Percentiles rank a stretch among this genome's conserved stretches.
These are phyloP conservation scores for Dasypogon diadema DNA, from an alignment of 2,888 invertebrate species.

Conservation along the genomic window DNA sequence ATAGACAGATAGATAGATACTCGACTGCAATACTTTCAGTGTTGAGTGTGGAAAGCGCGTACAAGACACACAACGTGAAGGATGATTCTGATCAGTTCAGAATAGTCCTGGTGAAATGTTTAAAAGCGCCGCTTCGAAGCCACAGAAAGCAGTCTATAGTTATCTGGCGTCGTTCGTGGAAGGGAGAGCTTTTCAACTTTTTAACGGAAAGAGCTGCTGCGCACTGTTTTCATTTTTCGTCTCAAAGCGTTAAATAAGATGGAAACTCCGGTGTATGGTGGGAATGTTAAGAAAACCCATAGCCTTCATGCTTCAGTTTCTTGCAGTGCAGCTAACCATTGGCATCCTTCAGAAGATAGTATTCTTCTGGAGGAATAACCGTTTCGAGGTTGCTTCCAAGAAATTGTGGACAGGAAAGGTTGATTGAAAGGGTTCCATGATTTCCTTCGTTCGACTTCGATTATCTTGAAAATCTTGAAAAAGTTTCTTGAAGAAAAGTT, in stretches of 20 bases:
- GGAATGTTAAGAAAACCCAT: slow-evolving; percentile 10
- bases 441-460: slow-evolving; percentile 9
- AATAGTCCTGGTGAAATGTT: background rate
- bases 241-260: background rate
- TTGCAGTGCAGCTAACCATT: slow-evolving; percentile 45
- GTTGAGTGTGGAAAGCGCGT: slow-evolving; percentile 36
- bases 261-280: slow-evolving; percentile 1
- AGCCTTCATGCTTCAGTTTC: slow-evolving; percentile 3
- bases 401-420: background rate
- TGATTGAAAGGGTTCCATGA: slow-evolving; percentile 35
- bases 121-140: slow-evolving; percentile 17
- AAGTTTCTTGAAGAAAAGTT: slow-evolving; percentile 14
- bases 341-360: slow-evolving; percentile 22
- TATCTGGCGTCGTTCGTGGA: slow-evolving; percentile 16
- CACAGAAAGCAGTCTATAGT: slow-evolving; percentile 19
- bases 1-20: too few relatives aligned
- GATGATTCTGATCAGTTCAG: slow-evolving; percentile 18
- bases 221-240: slow-evolving; percentile 23
- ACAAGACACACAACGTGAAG: slow-evolving; percentile 35
- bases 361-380: slow-evolving; percentile 10
- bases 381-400: slow-evolving; percentile 9
- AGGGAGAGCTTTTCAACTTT: slow-evolving; percentile 45
- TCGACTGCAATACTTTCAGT: slow-evolving; percentile 13
- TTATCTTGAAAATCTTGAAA: slow-evolving; percentile 1
- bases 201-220: slow-evolving; percentile 39